Evolutionary conservation across 53 echinoderm and acorn worm species (phyloP), one percentile per base, ranked within the genome.

Genomic region (Holothuria leucospilota): DNA sequence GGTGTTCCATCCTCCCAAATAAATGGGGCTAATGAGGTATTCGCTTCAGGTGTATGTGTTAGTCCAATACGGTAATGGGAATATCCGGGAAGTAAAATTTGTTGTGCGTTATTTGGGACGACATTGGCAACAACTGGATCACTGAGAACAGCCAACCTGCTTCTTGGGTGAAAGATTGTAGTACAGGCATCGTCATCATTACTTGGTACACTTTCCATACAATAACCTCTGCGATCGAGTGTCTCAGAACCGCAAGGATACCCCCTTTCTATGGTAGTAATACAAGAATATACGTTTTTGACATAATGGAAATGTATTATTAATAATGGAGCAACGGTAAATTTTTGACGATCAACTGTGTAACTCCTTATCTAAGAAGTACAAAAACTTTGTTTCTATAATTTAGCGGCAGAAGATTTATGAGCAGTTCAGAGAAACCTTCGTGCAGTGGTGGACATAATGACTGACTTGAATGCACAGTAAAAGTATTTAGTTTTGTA

Each of bases 1-100:
- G 80, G 80, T 25, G 80, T 80, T 20, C 80, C 80, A 60, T 80
- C 80, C 9, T 59, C 24, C 80, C 80, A 80, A 16, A 80, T 8
- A 38, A 80, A 80, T 30, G 80, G 80, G 12, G 61, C 80, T 4
- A 77, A 26, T n/a, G 77, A 49, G 59, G 58, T 77, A 21, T 13
- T 13, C 3, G 26, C 11, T 67, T 34, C 39, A 15, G 27, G 62
- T 28, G 13, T 38, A 60, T 80, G 80, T 5, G 56, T 30, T 38
- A 80, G 39, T 60, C 80, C 80, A 59, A 80, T 80, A 13, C 52
- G 80, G 61, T 80, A 80, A 9, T 80, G 59, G 53, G 80, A 29
- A 34, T 80, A 80, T 59, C 80, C 80, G 2, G 59, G 59, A n/a
- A 28, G 60, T 1, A 30, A 4, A 38, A 80, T 58, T 34, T 80